phyloP scores from a whole-genome alignment of 37 sponge, comb jelly and placozoan genomes.

The Petrosia ficiformis region DNA sequence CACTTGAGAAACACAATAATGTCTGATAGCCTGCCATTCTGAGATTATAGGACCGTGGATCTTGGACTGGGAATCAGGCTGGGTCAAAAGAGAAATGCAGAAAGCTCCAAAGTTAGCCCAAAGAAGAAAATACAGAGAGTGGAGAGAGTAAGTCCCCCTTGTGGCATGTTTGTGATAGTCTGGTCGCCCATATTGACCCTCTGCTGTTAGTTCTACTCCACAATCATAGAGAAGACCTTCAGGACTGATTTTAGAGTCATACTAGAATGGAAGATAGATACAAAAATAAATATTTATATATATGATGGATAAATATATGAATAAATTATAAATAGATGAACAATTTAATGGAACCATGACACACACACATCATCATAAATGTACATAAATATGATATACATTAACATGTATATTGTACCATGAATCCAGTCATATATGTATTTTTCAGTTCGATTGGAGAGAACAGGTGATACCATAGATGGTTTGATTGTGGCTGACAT shows the following conservation, averaged over 20 bases:
- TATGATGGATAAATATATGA: too few species aligned
- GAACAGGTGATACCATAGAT: conserved; percentile 78
- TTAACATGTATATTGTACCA: conserved; percentile 65
- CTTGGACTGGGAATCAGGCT: conserved; percentile 39
- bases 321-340: too few species aligned
- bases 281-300: too few species aligned
- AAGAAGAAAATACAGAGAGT: conserved; percentile 80
- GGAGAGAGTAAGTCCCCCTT: conserved; percentile 73
- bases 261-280: conserved; percentile 43
- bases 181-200: conserved; percentile 77
- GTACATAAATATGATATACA: too few species aligned
- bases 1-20: conserved; percentile 88
- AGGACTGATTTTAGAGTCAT: conserved; percentile 45
- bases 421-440: conserved; percentile 77
- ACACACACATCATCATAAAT: too few species aligned
- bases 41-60: conserved; percentile 77
- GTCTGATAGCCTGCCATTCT: conserved; percentile 73
- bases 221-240: conserved; percentile 70
- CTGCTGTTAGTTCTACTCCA: conserved; percentile 75
- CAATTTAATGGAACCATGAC: too few species aligned
- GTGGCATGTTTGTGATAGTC: conserved; percentile 71
- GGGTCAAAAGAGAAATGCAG: conserved; percentile 73
- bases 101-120: conserved; percentile 84
- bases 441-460: conserved; percentile 38
- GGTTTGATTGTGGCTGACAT: conserved; percentile 54